These are phyloP conservation scores for Psittacula echo DNA, from an alignment of 2,797 vertebrate genomes.

Conservation along the genomic window DNA sequence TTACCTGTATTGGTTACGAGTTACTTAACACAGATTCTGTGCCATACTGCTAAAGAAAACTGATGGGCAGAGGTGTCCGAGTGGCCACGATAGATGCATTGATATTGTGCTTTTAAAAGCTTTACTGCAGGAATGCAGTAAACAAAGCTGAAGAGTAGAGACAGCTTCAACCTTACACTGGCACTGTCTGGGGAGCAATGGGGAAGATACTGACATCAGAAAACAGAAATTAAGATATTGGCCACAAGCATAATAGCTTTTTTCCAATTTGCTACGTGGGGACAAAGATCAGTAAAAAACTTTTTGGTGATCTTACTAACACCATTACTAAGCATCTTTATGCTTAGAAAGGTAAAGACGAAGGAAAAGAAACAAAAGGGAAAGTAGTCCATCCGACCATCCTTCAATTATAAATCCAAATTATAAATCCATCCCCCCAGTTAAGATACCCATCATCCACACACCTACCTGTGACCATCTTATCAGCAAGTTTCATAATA, in stretches of 20 bases:
- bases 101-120: not conserved
- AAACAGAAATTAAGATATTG: not conserved
- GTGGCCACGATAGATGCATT: not conserved
- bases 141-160: slow-evolving; percentile 19
- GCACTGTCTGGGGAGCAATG: not conserved
- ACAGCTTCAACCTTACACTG: not conserved
- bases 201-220: not conserved
- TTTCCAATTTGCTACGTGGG: not conserved
- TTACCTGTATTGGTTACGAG: not conserved
- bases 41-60: slow-evolving; percentile 1
- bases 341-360: not conserved
- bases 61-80: not conserved
- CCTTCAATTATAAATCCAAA: not conserved
- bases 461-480: not conserved
- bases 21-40: not conserved
- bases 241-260: not conserved
- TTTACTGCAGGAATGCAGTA: slow-evolving; percentile 6
- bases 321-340: too few relatives aligned
- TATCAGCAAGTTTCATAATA: not conserved
- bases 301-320: not conserved
- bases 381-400: not conserved
- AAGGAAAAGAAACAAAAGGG: not conserved
- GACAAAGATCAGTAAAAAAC: not conserved
- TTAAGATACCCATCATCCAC: not conserved
- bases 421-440: not conserved